Evolutionary conservation across 2,888 invertebrate genomes (phyloP).

Genomic region (Bellardia pandia): DNA sequence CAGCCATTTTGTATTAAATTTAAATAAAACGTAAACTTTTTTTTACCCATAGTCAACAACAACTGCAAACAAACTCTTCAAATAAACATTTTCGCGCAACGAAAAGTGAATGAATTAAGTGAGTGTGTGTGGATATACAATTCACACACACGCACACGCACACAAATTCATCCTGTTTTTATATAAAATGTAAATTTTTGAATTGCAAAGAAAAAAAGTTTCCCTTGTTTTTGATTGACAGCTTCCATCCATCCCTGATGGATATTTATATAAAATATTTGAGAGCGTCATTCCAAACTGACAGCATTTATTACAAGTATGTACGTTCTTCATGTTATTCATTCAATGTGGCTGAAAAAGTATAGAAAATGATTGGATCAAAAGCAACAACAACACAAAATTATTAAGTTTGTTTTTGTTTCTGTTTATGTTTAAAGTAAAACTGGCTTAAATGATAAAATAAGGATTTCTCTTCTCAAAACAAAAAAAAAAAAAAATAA

Average conservation of each 20-base stretch:
- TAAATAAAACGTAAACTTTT: slow-evolving; percentile 46
- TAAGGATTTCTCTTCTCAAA: slow-evolving; percentile 24
- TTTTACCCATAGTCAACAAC: slow-evolving; percentile 26
- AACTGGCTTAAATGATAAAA: slow-evolving; percentile 63
- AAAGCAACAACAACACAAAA: slow-evolving; percentile 45
- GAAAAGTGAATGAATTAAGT: not conserved
- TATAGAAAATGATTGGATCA: slow-evolving; percentile 64
- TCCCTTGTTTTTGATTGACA: slow-evolving; percentile 83
- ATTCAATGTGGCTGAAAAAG: slow-evolving; percentile 61
- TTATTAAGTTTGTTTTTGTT: slow-evolving; percentile 57
- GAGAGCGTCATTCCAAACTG: slow-evolving; percentile 78
- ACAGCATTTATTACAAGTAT: slow-evolving; percentile 69
- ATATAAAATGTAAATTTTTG: slow-evolving; percentile 77
- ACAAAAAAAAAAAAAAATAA: not conserved
- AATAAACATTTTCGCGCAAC: slow-evolving; percentile 57
- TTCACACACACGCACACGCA: slow-evolving; percentile 59
- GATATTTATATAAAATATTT: slow-evolving; percentile 80
- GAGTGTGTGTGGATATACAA: not conserved
- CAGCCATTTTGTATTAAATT: slow-evolving; percentile 66
- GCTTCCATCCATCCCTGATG: slow-evolving; percentile 83
- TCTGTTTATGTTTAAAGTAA: slow-evolving; percentile 47
- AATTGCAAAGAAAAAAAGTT: slow-evolving; percentile 78
- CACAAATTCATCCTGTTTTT: slow-evolving; percentile 76
- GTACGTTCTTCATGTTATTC: not conserved
- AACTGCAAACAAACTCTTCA: slow-evolving; percentile 46